Conservation (phyloP, 1,140 invertebrate genomes). For the Leptestheria dahalacensis region DNA sequence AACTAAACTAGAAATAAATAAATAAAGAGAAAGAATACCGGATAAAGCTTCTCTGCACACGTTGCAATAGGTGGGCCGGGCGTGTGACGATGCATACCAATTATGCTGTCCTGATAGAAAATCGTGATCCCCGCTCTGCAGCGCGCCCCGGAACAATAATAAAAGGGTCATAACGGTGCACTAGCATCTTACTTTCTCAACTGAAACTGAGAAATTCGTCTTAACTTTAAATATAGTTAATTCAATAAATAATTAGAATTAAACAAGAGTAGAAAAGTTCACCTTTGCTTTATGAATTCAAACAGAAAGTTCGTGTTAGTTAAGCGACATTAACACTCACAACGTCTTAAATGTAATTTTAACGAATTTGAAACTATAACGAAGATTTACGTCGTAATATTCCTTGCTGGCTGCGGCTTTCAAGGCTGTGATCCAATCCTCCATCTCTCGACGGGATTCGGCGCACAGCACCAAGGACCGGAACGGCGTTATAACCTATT, state of each 20-base stretch:
- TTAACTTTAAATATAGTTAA: too few species aligned
- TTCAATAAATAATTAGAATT: too few species aligned
- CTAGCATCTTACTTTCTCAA: too few species aligned
- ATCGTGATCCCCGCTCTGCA: constrained; percentile 41
- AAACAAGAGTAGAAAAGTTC: too few species aligned
- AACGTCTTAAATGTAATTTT: not conserved
- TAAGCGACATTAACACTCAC: not conserved
- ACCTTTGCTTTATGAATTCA: too few species aligned
- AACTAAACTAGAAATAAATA: constrained; percentile 7
- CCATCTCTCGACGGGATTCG: constrained; percentile 69
- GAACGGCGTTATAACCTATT: constrained; percentile 68
- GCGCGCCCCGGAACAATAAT: too few species aligned
- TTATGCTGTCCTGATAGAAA: constrained; percentile 75
- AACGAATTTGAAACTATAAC: not conserved
- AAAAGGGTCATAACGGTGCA: too few species aligned
- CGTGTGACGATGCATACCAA: constrained; percentile 86
- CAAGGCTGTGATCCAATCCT: constrained; percentile 68
- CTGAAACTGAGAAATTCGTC: too few species aligned
- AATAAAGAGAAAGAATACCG: constrained; percentile 28
- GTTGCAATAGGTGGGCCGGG: constrained; percentile 89
- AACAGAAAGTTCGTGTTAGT: too few species aligned
- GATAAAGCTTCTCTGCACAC: constrained; percentile 82
- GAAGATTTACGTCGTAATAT: constrained; percentile 37
- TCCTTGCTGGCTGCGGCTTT: constrained; percentile 53
- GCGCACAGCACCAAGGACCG: constrained; percentile 66